Percentiles rank a stretch among this genome's conserved stretches.
Conservation (phyloP, 2,888 invertebrate genomes). For the Ectemnius cavifrons region DNA sequence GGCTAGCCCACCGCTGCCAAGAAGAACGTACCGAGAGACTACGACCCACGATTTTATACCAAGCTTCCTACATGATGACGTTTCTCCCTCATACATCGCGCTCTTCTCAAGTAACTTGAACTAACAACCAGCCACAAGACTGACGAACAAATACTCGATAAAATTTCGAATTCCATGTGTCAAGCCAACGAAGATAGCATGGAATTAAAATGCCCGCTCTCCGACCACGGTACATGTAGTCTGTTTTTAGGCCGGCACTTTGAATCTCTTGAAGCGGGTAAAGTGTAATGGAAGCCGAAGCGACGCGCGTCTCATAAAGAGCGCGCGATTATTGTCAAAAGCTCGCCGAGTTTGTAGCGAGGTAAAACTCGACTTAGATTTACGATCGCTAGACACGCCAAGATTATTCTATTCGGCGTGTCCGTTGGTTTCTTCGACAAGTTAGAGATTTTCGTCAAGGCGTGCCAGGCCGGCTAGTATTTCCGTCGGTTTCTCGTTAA, state of each 20-base stretch:
- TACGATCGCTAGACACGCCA: constrained; percentile 37
- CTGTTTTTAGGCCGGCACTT: too few relatives aligned
- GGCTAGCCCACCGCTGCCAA: constrained; percentile 61
- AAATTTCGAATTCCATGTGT: too few relatives aligned
- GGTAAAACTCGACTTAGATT: constrained; percentile 31
- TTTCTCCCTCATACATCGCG: constrained; percentile 22
- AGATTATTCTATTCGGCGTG: constrained; percentile 26
- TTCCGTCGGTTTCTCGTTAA: constrained; percentile 37
- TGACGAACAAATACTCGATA: too few relatives aligned
- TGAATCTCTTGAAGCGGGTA: background rate
- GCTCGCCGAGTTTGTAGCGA: constrained; percentile 8
- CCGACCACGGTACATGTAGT: too few relatives aligned
- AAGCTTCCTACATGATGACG: constrained; percentile 39
- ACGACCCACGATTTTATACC: constrained; percentile 57
- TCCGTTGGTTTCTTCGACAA: constrained; percentile 16
- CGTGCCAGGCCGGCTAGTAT: constrained; percentile 23
- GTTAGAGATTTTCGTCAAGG: constrained; percentile 27
- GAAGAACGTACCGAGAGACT: constrained; percentile 44
- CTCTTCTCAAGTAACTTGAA: background rate
- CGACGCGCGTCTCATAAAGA: constrained; percentile 34
- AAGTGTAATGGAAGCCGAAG: constrained; percentile 32
- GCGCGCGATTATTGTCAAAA: constrained; percentile 35
- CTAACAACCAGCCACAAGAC: background rate
- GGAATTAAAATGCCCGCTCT: too few relatives aligned
- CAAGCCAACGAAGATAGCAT: too few relatives aligned